A percentile compares a stretch with the other conserved stretches of the same genome.
phyloP scores from a whole-genome alignment of 2,888 invertebrate genomes.

The Theodoxus fluviatilis region DNA sequence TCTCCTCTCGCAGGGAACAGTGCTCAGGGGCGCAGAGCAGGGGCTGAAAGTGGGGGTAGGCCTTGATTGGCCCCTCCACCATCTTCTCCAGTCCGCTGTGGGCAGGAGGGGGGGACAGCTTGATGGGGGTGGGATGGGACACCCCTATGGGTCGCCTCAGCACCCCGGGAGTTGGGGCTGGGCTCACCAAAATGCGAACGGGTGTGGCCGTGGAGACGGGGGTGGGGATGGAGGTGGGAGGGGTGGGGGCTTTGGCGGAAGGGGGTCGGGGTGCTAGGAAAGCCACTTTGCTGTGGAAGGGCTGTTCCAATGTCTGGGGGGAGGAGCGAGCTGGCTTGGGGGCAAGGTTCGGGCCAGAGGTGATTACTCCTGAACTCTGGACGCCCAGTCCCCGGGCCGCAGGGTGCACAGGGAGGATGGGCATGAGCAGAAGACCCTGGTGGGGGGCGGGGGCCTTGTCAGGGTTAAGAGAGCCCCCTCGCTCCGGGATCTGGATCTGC shows the following conservation, averaged over 20 bases:
- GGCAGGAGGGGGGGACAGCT: too few relatives aligned
- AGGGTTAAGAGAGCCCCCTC: neutral
- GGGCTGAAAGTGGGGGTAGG: too few relatives aligned
- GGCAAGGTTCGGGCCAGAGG: slow-evolving; percentile 22
- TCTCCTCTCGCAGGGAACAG: too few relatives aligned
- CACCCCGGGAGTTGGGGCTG: too few relatives aligned
- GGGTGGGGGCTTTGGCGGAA: neutral
- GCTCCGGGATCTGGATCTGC: slow-evolving; percentile 11
- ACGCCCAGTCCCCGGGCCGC: too few relatives aligned
- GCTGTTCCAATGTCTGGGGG: neutral
- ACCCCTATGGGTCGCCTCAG: too few relatives aligned
- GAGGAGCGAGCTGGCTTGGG: neutral
- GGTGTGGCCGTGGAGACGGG: neutral
- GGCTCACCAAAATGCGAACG: too few relatives aligned
- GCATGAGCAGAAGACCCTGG: neutral
- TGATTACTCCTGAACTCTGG: too few relatives aligned
- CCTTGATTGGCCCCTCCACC: too few relatives aligned
- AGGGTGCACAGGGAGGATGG: neutral
- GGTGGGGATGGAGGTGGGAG: neutral
- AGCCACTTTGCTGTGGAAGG: neutral
- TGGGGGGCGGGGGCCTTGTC: neutral
- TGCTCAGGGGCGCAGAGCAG: too few relatives aligned
- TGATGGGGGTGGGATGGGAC: too few relatives aligned
- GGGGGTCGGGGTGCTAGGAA: neutral
- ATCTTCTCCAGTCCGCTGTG: too few relatives aligned